Conservation (phyloP, 2,888 invertebrate genomes). For the Scotopteryx bipunctaria region DNA sequence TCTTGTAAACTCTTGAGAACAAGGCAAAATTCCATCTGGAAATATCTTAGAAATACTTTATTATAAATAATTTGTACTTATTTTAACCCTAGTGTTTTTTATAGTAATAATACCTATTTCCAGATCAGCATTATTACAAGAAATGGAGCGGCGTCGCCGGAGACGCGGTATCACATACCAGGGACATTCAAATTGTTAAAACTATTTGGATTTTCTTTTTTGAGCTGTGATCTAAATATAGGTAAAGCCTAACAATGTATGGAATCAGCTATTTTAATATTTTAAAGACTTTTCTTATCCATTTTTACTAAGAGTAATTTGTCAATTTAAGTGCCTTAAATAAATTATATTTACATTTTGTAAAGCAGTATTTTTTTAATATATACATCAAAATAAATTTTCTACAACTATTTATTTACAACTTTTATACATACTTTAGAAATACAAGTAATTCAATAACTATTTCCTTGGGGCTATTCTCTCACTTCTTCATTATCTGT, state of each 20-base stretch:
- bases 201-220: constrained; percentile 56
- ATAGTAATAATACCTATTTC: neutral
- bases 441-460: neutral
- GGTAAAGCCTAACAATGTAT: constrained; percentile 35
- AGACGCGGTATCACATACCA: constrained; percentile 65
- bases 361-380: constrained; percentile 2
- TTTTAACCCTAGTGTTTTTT: no score
- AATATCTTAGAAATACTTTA: neutral
- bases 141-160: constrained; percentile 87
- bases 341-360: constrained; percentile 39
- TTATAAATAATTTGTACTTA: neutral
- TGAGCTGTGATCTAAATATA: constrained; percentile 69
- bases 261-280: constrained; percentile 28
- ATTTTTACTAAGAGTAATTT: constrained; percentile 29
- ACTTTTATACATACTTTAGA: constrained; percentile 7
- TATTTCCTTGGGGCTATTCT: constrained; percentile 18
- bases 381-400: neutral
- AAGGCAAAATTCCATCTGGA: no score
- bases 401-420: constrained; percentile 12
- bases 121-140: constrained; percentile 90
- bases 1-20: no score
- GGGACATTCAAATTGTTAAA: constrained; percentile 70
- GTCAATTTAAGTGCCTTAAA: constrained; percentile 30
- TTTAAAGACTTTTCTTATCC: constrained; percentile 23
- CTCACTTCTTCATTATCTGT: constrained; percentile 32